Evolutionary conservation across 2,797 vertebrate genomes (phyloP).

Genomic region (Chelidonichthys spinosus): DNA sequence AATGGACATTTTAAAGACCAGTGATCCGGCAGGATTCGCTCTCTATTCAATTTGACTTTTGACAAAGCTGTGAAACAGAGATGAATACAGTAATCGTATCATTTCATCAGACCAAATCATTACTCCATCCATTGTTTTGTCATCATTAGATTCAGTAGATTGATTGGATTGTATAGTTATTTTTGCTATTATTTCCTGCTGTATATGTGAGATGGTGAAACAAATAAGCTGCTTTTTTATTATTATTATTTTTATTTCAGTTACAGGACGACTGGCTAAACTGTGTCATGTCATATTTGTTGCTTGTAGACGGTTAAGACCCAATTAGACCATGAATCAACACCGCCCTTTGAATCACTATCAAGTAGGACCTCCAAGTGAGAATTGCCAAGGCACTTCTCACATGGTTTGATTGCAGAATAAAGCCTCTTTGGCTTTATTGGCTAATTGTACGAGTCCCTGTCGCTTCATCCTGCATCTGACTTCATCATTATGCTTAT

Average conservation of each 20-base stretch:
- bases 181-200: slow-evolving; percentile 26
- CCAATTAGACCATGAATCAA: slow-evolving; percentile 26
- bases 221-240: slow-evolving; percentile 14
- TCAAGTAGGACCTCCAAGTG: slow-evolving; percentile 48
- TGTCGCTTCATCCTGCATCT: slow-evolving; percentile 55
- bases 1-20: slow-evolving; percentile 31
- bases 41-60: slow-evolving; percentile 37
- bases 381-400: slow-evolving; percentile 63
- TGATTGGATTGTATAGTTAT: slow-evolving; percentile 18
- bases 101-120: slow-evolving; percentile 63
- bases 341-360: slow-evolving; percentile 34
- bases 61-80: slow-evolving; percentile 76
- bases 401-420: slow-evolving; percentile 65
- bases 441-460: slow-evolving; percentile 28
- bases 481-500: slow-evolving; percentile 71
- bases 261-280: slow-evolving; percentile 44
- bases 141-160: slow-evolving; percentile 23
- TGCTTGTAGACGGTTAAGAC: slow-evolving; percentile 26
- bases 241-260: slow-evolving; percentile 21
- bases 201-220: slow-evolving; percentile 39
- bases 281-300: slow-evolving; percentile 23
- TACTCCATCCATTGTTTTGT: slow-evolving; percentile 61
- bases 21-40: slow-evolving; percentile 6
- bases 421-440: slow-evolving; percentile 71
- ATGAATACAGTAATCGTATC: slow-evolving; percentile 83